Base-by-base conservation (phyloP, 1,140 invertebrate genomes). In the Mactra quadrangularis region DNA sequence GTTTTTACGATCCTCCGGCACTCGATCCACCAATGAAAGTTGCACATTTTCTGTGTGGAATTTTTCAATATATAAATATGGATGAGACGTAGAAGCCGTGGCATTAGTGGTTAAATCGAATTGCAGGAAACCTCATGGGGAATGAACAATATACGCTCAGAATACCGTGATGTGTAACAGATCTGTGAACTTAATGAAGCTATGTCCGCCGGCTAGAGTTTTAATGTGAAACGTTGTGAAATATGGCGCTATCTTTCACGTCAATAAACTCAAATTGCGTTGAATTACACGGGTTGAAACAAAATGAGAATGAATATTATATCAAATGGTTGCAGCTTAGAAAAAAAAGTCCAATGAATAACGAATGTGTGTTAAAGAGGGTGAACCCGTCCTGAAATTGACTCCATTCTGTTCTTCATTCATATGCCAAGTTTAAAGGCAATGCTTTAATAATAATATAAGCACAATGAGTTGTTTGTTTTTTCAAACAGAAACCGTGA, bases 41-140 rank as follows among this genome's bases (percentile, higher is more conserved):
- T 15, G 38, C 38, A 15, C 38, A 41, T 6, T 15, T 13, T 60
- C n/a, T 50, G 11, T 50, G 47, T n/a, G n/a, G 15, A 41, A 7
- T 41, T 41, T 41, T 41, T 41, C 38, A 7, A 41, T 41, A 15
- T 15, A 41, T 41, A 41, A 41, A 41, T 41, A 41, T 41, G 38
- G 38, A 41, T 15, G 38, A 41, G 6, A 7, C 38, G 38, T 7
- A 6, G n/a, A 4, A 6, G 4, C 19, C n/a, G 53, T 38, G 7
- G 27, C 31, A 53, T 27, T 71, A 53, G 47, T 35, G 50, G 52
- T 38, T 33, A 52, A 71, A 71, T 71, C 68, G n/a, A 52, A 71
- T 71, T 71, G 45, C 38, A 52, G 27, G n/a, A 7, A 55, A 53
- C 22, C 68, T 6, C 25, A 27, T n/a, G n/a, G 47, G 68, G 68